Percentiles rank a stretch among this genome's conserved stretches.
phyloP scores from a whole-genome alignment of 2,113 vertebrate species.

The Brienomyrus brachyistius region DNA sequence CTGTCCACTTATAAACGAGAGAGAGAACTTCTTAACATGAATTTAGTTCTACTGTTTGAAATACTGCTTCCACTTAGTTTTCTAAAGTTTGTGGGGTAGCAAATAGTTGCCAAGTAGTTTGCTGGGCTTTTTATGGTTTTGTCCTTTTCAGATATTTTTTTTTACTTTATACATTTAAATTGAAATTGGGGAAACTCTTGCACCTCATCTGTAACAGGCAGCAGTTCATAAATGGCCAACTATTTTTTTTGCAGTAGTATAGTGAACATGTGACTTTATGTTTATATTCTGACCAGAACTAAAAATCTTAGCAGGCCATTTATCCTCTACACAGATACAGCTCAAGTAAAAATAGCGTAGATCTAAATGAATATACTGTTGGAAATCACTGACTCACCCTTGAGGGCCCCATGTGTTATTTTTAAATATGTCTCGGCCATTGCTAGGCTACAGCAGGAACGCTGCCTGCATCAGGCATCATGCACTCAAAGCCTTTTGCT shows the following conservation, averaged over 20 bases:
- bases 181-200: background rate
- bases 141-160: background rate
- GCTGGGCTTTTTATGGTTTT: background rate
- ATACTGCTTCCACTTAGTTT: background rate
- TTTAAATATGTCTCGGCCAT: conserved; percentile 37
- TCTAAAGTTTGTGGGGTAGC: background rate
- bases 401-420: conserved; percentile 39
- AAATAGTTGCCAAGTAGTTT: background rate
- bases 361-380: background rate
- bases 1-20: background rate
- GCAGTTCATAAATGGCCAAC: background rate
- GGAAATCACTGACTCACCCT: conserved; percentile 11
- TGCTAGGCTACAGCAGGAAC: conserved; percentile 49
- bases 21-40: background rate
- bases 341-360: background rate
- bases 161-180: background rate
- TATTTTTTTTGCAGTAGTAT: background rate
- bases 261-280: background rate
- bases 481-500: background rate
- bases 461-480: conserved; percentile 15
- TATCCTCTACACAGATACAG: background rate
- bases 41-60: background rate
- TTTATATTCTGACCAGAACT: background rate
- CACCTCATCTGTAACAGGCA: background rate
- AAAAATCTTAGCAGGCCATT: background rate